Base-by-base conservation (phyloP, 2,888 invertebrate species). In the Euplexia lucipara region DNA sequence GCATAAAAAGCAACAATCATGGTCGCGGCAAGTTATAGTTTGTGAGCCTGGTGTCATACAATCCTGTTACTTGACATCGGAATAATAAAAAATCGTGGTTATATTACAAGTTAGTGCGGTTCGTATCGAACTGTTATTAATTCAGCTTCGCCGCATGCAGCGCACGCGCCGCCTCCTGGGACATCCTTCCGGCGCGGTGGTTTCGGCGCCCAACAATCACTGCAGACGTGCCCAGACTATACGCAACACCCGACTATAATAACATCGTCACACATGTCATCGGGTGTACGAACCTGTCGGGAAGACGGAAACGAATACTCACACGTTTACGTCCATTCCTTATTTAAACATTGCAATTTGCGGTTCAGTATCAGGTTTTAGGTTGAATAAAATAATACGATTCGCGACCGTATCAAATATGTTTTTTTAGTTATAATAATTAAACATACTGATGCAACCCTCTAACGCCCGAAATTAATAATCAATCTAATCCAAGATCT, bases 151-250 rank as follows among this genome's bases (percentile, higher is more conserved):
- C 70, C 49, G 66, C 49, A 89, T 86, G 84, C 88, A 52, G 61
- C 70, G 67, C 90, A 90, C 90, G 88, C 81, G 71, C 69, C 61
- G 42, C 78, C 79, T 78, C 83, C 62, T 66, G 87, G 88, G 86
- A 88, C 91, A 89, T 91, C 92, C 92, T 92, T 92, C 92, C 92
- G 91, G 88, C 91, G 91, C n/a, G n/a, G 86, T 44, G 53, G 73
- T 86, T 88, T 88, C 78, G 86, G 87, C 78, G 80, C 79, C 84
- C 79, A 83, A 88, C 90, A 88, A 88, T 86, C 82, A 81, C 66
- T 79, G 45, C 64, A 78, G 70, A 89, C 91, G 91, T 91, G 91
- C 82, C 65, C 63, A 18, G 90, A 88, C 85, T 90, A 48, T 57
- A 42, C 45, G 58, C 58, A n/a, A 37, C 41, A 45, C 8, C 54